A percentile compares a stretch with the other conserved stretches of the same genome.
Conservation (phyloP, 2,113 vertebrate species). For the Poeciliopsis occidentalis region DNA sequence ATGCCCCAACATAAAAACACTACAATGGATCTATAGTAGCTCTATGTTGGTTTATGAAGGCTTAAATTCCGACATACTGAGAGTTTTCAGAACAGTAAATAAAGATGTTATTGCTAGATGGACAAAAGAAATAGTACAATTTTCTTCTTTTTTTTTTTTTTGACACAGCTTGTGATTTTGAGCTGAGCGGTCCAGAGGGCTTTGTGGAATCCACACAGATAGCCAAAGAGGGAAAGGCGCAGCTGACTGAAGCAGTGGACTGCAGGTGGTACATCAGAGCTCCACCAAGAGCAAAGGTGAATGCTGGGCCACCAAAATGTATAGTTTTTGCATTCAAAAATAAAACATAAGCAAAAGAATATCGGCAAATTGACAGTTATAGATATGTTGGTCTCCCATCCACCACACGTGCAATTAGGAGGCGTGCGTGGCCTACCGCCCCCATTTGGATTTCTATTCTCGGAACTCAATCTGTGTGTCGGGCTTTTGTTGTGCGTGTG, state of each 20-base stretch:
- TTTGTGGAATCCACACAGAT: constrained; percentile 92
- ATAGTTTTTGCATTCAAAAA: neutral
- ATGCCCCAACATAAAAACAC: too few relatives aligned
- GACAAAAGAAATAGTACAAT: neutral
- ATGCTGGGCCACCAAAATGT: neutral
- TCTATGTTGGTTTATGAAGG: neutral
- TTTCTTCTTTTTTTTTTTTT: neutral
- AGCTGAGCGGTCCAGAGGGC: constrained; percentile 93
- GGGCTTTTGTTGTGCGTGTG: neutral
- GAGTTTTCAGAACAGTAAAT: too few relatives aligned
- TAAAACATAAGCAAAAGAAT: too few relatives aligned
- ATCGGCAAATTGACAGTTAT: too few relatives aligned
- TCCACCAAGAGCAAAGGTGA: constrained; percentile 89
- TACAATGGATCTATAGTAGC: neutral
- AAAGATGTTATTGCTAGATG: neutral
- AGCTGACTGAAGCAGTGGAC: constrained; percentile 91
- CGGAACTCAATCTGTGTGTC: neutral
- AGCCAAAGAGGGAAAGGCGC: constrained; percentile 85
- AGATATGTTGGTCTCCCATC: too few relatives aligned
- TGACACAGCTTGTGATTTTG: constrained; percentile 93
- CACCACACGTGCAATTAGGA: neutral
- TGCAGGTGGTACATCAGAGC: constrained; percentile 97
- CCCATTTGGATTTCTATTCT: neutral
- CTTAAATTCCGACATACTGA: neutral
- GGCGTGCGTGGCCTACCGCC: neutral